Evolutionary conservation across 2,888 invertebrate species (phyloP), one percentile per base, ranked within the genome.

Genomic region (Rotaria socialis): DNA sequence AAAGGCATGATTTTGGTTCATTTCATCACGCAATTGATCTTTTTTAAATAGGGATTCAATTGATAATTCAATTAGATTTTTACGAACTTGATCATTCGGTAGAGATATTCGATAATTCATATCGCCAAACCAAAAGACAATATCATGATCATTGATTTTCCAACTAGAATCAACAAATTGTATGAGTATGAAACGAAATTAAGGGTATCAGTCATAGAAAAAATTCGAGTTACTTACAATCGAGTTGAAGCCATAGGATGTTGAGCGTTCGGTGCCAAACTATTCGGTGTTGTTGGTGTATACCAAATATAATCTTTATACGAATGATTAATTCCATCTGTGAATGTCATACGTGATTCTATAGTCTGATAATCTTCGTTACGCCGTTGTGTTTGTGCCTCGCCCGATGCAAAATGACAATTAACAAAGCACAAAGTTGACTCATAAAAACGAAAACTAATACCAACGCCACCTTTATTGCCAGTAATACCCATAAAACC

Each of bases 41-140:
- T 94, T 93, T 89, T 94, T 94, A 74, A 96, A 92, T 87, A 98
- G 93, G 85, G 94, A 92, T 87, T 93, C 93, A 89, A 94, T 93
- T 90, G 95, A 94, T 87, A 94, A 93, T 88, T 94, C 93, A 87
- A 94, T 93, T 1, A 97, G 93, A 88, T 95, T 92, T 87, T 95
- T 94, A 89, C 96, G 96, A 87, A 97, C 94, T 90, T 96, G 96
- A 14, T 97, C 97, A 90, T 96, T 96, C 88, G 95, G 95, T 93
- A 97, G 94, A 90, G 97, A 97, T 87, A 99, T 94, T 86, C 99
- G 94, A 90, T 99, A 99, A 91, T 99, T 99, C 91, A 99, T 99
- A 92, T 99, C 99, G 0, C 99, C 99, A 91, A 98, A 96, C 99
- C 99, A 99, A 92, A 99, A 97, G 1, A 99, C 94, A 91, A 96